Evolutionary conservation across 2,797 vertebrate genomes (phyloP).

Genomic region (Acomys russatus): DNA sequence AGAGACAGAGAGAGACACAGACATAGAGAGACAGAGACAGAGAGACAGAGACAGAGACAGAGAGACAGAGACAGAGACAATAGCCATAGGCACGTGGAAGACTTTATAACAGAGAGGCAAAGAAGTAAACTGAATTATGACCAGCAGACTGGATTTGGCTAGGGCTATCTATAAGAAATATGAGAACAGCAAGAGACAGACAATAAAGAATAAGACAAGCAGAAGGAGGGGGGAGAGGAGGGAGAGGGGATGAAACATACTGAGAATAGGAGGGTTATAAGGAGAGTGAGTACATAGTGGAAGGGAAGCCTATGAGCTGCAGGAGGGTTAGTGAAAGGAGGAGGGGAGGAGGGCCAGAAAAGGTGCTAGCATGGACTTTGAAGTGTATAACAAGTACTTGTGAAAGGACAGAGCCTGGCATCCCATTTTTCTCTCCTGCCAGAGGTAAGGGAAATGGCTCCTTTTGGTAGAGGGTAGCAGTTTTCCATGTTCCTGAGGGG

Average conservation of each 20-base stretch:
- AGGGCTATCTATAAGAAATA: neutral
- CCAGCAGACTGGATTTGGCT: neutral
- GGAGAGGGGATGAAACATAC: neutral
- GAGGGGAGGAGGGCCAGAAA: neutral
- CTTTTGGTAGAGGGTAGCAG: neutral
- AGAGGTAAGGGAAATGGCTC: neutral
- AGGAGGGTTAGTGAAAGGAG: neutral
- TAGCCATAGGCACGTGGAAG: neutral
- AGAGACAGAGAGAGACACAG: too few relatives aligned
- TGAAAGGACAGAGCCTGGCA: too few relatives aligned
- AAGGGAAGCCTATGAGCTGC: neutral
- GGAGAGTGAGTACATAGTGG: neutral
- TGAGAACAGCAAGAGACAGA: neutral
- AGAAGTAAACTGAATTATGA: neutral
- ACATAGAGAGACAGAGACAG: too few relatives aligned
- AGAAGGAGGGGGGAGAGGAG: neutral
- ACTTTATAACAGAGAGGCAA: neutral
- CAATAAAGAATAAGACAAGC: neutral
- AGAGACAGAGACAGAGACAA: neutral
- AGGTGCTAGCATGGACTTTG: neutral
- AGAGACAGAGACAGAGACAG: too few relatives aligned
- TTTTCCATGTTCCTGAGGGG: neutral
- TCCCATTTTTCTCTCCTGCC: neutral
- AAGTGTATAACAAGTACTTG: neutral
- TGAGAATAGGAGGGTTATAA: neutral